Conservation (phyloP, 2,113 vertebrate genomes). For the Neodon shergylaensis region DNA sequence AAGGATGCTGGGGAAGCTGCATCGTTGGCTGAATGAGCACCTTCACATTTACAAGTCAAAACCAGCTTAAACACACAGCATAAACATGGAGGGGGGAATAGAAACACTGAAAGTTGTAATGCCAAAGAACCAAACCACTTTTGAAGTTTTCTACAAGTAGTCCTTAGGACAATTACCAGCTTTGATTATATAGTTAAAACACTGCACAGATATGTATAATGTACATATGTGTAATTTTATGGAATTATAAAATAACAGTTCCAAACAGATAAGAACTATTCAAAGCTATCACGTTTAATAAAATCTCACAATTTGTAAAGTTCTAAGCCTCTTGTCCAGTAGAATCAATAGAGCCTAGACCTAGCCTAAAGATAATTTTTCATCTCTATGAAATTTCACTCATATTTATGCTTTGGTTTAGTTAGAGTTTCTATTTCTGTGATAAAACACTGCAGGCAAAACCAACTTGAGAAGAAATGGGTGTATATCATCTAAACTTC, state of each 20-base stretch:
- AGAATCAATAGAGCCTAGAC: fast-evolving
- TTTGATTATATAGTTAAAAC: neutral
- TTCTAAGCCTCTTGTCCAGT: neutral
- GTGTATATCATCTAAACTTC: neutral
- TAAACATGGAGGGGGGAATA: neutral
- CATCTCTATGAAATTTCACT: neutral
- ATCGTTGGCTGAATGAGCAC: neutral
- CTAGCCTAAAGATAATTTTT: neutral
- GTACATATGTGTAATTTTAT: no score
- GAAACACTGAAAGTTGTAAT: neutral
- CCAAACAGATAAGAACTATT: neutral
- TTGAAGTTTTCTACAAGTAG: neutral
- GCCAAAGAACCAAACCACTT: neutral
- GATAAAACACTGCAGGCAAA: neutral
- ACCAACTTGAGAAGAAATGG: neutral
- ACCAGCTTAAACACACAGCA: neutral
- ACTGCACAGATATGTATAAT: no score
- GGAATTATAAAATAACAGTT: neutral
- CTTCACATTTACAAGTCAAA: neutral
- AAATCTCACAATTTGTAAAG: neutral
- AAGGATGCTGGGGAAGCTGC: neutral
- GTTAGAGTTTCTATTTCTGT: neutral
- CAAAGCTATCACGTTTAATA: neutral
- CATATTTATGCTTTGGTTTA: no score
- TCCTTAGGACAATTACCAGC: neutral